Base-by-base conservation (phyloP, 2,888 invertebrate genomes). In the Bruchidius siliquastri region DNA sequence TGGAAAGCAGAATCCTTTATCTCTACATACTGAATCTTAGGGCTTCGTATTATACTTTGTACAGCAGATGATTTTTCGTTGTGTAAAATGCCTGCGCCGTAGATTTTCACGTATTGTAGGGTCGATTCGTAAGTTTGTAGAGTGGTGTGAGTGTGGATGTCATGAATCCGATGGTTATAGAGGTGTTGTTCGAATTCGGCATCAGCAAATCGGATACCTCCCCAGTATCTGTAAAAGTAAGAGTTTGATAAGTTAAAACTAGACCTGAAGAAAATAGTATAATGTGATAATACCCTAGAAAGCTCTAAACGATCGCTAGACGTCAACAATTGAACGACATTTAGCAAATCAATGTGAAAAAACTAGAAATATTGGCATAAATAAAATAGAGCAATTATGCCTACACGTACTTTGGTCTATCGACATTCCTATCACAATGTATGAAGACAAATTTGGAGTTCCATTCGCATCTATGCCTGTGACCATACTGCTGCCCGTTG, bases 51-150 rank as follows among this genome's bases (percentile, higher is more conserved):
- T 32, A 98, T 93, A 26, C 96, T 92, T 85, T 98, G 96, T 72
- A 99, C 88, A 0, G 99, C 96, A 0, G 98, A 94, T 0, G 96
- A 95, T 85, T 96, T 96, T 84, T 98, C 97, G 81, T 96, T 97
- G 82, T 99, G 99, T 22, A 99, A 88, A 77, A 97, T 93, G 22
- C 99, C 99, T 72, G 98, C 99, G 2, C 98, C 97, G 71, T 92
- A 91, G 71, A 99, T 94, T 80, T 94, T 93, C 0, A 96, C 91
- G 81, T 91, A 92, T 80, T 94, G 91, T 75, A 99, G 83, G 21
- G 90, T 87, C n/a, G 97, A 97, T 81, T 94, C 93, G 22, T 91
- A 89, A 76, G 90, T 89, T 71, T 89, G 90, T 72, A 91, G 86
- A 0, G 91, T 91, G 77, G 91, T 92, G 80, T 96, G 95, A 0